Evolutionary conservation across 2,888 invertebrate species (phyloP).

Genomic region (Pseudococcus viburni): DNA sequence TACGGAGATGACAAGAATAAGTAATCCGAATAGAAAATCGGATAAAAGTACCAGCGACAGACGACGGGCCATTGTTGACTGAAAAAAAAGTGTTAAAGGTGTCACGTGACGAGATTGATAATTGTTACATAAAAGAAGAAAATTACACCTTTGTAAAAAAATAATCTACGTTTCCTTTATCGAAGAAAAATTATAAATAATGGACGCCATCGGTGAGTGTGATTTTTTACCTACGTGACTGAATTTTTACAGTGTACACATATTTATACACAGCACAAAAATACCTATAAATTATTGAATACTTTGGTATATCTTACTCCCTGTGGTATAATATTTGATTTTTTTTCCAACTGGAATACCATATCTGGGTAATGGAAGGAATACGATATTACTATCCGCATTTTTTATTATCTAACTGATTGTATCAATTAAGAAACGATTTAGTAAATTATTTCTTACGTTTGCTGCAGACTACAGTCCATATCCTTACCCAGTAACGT

Average conservation of each 20-base stretch:
- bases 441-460: background rate
- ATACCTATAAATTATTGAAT: background rate
- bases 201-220: conserved; percentile 63
- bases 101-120: conserved; percentile 63
- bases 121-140: conserved; percentile 47
- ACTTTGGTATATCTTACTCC: background rate
- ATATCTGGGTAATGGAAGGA: background rate
- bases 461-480: background rate
- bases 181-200: conserved; percentile 39
- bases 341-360: background rate
- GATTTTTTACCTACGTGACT: conserved; percentile 17
- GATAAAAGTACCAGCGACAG: conserved; percentile 19
- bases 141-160: conserved; percentile 59
- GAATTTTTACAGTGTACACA: background rate
- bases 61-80: conserved; percentile 50
- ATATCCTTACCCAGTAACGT: background rate
- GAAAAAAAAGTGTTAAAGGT: conserved; percentile 53
- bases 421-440: conserved; percentile 26
- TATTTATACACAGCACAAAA: background rate
- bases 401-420: conserved; percentile 31
- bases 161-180: background rate
- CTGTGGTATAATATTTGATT: background rate
- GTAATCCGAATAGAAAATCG: conserved; percentile 58
- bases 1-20: conserved; percentile 62
- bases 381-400: conserved; percentile 13